Conservation (phyloP, 2,797 vertebrate species). For the Ctenosaura bakeri region DNA sequence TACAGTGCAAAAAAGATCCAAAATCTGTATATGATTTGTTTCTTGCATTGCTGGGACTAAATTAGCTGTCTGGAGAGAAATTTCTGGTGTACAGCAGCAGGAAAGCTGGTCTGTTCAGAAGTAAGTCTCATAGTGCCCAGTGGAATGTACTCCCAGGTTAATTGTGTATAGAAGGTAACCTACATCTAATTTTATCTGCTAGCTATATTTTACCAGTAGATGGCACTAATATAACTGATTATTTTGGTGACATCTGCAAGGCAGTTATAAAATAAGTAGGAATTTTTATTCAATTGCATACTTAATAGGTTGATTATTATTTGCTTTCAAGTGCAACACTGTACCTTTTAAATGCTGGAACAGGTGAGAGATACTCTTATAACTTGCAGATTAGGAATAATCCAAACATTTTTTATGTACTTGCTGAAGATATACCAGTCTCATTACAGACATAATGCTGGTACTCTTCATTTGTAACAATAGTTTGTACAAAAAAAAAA, state of each 20-base stretch:
- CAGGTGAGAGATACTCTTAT: background rate
- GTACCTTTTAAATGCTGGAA: background rate
- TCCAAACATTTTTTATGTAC: background rate
- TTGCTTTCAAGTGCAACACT: background rate
- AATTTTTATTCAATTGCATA: background rate
- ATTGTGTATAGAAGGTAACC: background rate
- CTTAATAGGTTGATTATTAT: background rate
- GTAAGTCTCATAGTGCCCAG: background rate
- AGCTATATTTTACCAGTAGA: constrained; percentile 48
- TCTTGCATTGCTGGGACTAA: background rate
- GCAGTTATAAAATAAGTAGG: background rate
- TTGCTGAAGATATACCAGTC: background rate
- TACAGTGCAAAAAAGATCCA: background rate
- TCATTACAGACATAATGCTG: background rate
- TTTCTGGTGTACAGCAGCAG: background rate
- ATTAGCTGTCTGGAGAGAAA: background rate
- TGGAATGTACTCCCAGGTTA: background rate
- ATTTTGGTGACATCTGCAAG: background rate
- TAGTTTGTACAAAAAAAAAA: background rate
- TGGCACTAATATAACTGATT: constrained; percentile 50
- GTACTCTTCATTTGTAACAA: background rate
- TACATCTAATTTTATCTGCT: background rate
- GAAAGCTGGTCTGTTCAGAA: background rate
- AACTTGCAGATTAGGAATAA: background rate
- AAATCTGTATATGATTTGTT: background rate